Evolutionary conservation across 2,113 vertebrate species (phyloP).

Genomic region (Natator depressus): DNA sequence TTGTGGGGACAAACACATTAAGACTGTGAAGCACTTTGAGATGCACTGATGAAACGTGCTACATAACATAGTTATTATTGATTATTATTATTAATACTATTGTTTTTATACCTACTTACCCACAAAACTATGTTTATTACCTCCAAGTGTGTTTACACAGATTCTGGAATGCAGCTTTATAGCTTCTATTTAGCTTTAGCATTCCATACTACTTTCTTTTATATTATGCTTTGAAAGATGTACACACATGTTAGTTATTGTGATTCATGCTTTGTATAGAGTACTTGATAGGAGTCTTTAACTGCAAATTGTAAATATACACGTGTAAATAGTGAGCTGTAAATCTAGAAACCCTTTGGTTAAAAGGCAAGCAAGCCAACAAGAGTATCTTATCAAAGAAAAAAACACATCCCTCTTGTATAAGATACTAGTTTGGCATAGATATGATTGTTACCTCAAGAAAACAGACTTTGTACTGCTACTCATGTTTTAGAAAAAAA

Average conservation of each 20-base stretch:
- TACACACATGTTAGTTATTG: background rate
- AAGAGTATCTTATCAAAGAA: background rate
- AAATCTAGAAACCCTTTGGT: constrained; percentile 18
- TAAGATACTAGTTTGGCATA: background rate
- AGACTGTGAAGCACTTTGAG: background rate
- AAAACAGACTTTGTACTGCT: background rate
- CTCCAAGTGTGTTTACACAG: background rate
- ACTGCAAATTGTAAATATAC: constrained; percentile 1
- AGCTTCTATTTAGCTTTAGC: background rate
- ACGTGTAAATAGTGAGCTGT: background rate
- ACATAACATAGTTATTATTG: background rate
- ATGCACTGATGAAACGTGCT: background rate
- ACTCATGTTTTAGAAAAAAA: background rate
- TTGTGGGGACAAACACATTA: background rate
- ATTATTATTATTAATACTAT: background rate
- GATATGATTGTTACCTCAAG: background rate
- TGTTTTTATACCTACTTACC: background rate
- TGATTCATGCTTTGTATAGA: constrained; percentile 4
- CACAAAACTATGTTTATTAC: background rate
- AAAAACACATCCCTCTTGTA: background rate
- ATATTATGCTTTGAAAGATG: constrained; percentile 31
- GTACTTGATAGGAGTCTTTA: background rate
- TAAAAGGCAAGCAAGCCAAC: constrained; percentile 20
- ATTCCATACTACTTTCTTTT: constrained; percentile 12
- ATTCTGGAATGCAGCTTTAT: background rate